A percentile compares a stretch with the other conserved stretches of the same genome.
Conservation (phyloP, 2,797 vertebrate genomes). For the Lagorchestes hirsutus region DNA sequence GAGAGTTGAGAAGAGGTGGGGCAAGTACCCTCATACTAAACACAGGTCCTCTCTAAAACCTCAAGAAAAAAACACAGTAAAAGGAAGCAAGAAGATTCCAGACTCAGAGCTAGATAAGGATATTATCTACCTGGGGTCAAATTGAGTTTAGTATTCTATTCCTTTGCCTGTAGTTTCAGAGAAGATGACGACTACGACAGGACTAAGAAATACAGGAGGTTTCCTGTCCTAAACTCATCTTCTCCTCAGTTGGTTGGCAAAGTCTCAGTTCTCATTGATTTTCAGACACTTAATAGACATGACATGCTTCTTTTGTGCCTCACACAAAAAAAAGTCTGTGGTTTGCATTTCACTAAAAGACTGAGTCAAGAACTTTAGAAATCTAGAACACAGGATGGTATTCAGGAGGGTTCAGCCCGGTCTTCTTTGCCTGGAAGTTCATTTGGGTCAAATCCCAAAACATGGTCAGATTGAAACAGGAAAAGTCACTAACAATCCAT, state of each 20-base stretch:
- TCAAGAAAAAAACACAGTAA: neutral
- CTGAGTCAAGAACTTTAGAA: neutral
- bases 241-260: neutral
- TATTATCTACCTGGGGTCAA: neutral
- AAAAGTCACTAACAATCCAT: neutral
- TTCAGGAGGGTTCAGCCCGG: neutral
- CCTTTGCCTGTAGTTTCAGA: neutral
- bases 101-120: neutral
- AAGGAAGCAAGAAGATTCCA: neutral
- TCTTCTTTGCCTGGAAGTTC: neutral
- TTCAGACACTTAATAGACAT: neutral
- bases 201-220: neutral
- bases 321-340: neutral
- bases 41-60: neutral
- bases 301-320: neutral
- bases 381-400: neutral
- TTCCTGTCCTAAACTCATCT: neutral
- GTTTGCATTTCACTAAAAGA: neutral
- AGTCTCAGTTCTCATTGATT: neutral
- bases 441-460: neutral
- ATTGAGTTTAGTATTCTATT: neutral
- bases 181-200: neutral
- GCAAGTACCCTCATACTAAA: neutral
- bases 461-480: neutral
- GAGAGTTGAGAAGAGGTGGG: neutral